phyloP scores from a whole-genome alignment of 1,140 invertebrate species.

The Drosophila mauritiana region DNA sequence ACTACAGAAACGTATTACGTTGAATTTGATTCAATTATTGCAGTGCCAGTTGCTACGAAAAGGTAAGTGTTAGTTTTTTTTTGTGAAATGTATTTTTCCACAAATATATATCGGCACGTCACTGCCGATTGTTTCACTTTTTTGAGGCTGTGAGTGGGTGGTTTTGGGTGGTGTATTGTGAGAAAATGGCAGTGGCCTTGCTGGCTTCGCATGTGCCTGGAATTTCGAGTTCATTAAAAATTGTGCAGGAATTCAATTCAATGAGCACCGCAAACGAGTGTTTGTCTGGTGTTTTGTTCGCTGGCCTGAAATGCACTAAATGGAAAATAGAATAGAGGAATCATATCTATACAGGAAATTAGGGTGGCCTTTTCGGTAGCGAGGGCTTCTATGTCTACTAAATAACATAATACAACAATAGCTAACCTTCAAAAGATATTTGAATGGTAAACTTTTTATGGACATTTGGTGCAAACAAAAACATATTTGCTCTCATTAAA shows the following conservation, averaged over 20 bases:
- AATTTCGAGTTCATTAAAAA: constrained; percentile 64
- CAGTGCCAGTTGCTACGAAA: not conserved
- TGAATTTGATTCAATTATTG: constrained; percentile 39
- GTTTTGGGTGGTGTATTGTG: no score
- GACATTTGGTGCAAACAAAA: not conserved
- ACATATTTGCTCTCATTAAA: not conserved
- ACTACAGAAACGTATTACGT: constrained; percentile 9
- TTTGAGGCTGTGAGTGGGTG: not conserved
- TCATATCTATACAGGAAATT: not conserved
- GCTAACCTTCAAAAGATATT: not conserved
- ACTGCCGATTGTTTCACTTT: constrained; percentile 13
- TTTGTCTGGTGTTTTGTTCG: constrained; percentile 25
- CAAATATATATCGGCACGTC: constrained; percentile 26
- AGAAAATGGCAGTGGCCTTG: not conserved
- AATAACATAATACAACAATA: not conserved
- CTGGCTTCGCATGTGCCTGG: constrained; percentile 20
- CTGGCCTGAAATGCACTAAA: constrained; percentile 6
- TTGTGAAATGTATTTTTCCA: constrained; percentile 25
- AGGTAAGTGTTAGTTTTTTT: constrained; percentile 42
- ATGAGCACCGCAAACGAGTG: constrained; percentile 28
- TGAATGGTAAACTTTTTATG: not conserved
- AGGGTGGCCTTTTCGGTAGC: not conserved
- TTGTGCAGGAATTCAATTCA: constrained; percentile 43
- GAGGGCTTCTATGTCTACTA: no score
- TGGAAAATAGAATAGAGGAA: constrained; percentile 9